Percentiles rank a stretch among this genome's conserved stretches.
Conservation (phyloP, 2,113 vertebrate genomes). For the Apus apus region DNA sequence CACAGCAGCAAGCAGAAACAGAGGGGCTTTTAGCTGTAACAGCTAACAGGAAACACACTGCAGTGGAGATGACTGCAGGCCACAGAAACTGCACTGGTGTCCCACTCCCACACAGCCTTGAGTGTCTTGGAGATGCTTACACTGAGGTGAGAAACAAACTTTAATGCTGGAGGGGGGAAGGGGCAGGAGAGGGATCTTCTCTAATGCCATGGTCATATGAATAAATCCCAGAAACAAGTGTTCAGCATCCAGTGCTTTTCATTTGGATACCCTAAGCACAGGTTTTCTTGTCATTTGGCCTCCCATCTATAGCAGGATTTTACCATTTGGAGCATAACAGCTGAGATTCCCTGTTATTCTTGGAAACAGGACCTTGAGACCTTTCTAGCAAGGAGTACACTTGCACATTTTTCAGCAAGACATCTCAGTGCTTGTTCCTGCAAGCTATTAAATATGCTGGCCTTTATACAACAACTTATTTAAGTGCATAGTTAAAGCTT, state of each 20-base stretch:
- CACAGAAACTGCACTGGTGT: not conserved
- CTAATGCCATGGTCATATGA: not conserved
- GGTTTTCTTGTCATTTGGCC: not conserved
- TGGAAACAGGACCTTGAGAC: not conserved
- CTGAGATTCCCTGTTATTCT: not conserved
- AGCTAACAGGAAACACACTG: not conserved
- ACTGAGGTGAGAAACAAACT: not conserved
- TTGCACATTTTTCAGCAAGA: not conserved
- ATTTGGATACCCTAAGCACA: not conserved
- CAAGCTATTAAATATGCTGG: not conserved
- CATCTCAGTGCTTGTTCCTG: not conserved
- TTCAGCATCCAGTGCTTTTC: not conserved
- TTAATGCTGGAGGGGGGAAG: not conserved
- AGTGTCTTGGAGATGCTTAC: not conserved
- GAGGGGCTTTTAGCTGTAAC: no score
- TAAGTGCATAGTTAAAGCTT: not conserved
- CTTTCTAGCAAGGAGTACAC: not conserved
- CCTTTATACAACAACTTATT: not conserved
- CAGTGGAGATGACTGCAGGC: not conserved
- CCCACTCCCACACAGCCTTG: no score
- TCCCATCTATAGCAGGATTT: not conserved
- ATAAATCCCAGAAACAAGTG: not conserved
- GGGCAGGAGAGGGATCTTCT: not conserved
- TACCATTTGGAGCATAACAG: not conserved
- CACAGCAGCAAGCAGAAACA: not conserved